Conservation (phyloP, 2,888 invertebrate genomes). For the Drosophila subquinaria region DNA sequence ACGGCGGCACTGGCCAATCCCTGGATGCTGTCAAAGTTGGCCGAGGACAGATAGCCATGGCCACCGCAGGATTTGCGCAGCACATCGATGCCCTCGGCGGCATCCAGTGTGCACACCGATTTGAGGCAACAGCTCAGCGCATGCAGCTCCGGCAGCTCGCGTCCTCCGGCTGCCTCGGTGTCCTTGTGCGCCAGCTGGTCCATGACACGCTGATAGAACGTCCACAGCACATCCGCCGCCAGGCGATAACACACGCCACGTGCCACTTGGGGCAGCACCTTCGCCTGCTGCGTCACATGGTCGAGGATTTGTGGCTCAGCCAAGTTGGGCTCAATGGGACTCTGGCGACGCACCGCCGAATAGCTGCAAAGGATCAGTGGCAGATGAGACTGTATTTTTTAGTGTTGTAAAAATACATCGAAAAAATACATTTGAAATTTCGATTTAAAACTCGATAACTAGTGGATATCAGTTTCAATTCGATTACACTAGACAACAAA, state of each 20-base stretch:
- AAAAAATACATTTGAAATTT: no score
- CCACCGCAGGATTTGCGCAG: slow-evolving; percentile 96
- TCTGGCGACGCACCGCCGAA: slow-evolving; percentile 95
- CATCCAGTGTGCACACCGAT: slow-evolving; percentile 92
- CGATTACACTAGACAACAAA: background rate
- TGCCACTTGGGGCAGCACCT: slow-evolving; percentile 93
- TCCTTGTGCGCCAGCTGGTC: slow-evolving; percentile 91
- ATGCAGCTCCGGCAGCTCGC: slow-evolving; percentile 91
- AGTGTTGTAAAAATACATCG: background rate
- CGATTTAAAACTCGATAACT: no score
- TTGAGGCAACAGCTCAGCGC: slow-evolving; percentile 96
- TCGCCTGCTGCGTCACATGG: slow-evolving; percentile 96
- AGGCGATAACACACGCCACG: slow-evolving; percentile 92
- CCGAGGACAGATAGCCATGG: slow-evolving; percentile 95
- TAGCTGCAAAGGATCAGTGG: slow-evolving; percentile 83
- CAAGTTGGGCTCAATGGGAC: slow-evolving; percentile 91
- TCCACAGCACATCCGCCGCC: slow-evolving; percentile 91
- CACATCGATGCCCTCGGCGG: slow-evolving; percentile 91
- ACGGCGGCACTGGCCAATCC: slow-evolving; percentile 93
- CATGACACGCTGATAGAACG: slow-evolving; percentile 92
- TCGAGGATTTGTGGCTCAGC: slow-evolving; percentile 96
- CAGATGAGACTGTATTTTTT: background rate
- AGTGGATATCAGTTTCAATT: background rate
- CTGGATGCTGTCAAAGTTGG: slow-evolving; percentile 93
- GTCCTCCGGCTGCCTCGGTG: slow-evolving; percentile 86